A percentile compares a stretch with the other conserved stretches of the same genome.
Evolutionary conservation across 2,113 vertebrate species (phyloP).

Genomic region (Pheucticus melanocephalus): DNA sequence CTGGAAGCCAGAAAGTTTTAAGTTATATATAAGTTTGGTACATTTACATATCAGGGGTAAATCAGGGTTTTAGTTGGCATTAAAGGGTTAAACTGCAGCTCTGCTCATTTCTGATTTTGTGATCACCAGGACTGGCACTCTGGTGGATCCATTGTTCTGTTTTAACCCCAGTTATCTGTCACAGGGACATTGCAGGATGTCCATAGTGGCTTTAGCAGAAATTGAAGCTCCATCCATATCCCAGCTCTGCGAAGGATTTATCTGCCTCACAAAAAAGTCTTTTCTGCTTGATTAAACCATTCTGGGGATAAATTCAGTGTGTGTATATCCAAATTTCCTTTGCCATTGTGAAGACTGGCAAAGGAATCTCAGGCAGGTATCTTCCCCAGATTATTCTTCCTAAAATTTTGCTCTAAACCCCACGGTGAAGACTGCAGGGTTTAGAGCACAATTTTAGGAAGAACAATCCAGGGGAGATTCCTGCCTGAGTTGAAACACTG

Average conservation of each 20-base stretch:
- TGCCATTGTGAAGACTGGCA: neutral
- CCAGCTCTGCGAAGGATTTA: neutral
- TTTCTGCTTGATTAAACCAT: neutral
- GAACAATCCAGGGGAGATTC: neutral
- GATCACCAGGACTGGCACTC: fast-evolving
- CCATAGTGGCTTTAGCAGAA: neutral
- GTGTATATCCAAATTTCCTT: neutral
- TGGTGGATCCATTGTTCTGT: neutral
- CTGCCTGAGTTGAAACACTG: neutral
- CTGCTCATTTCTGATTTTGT: fast-evolving
- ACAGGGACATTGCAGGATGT: neutral
- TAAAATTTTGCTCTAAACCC: neutral
- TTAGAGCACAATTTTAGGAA: neutral
- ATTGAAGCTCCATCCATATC: neutral
- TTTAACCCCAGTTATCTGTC: neutral
- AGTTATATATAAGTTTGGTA: too few species aligned
- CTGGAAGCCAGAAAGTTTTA: neutral
- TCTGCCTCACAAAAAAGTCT: fast-evolving
- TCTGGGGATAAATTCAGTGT: neutral
- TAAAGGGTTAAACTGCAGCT: neutral
- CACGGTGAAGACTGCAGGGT: fast-evolving
- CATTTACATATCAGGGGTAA: too few species aligned
- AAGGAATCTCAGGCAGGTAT: too few species aligned
- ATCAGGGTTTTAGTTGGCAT: neutral
- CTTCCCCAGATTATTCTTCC: too few species aligned